Conservation (phyloP, 2,888 invertebrate species). For the Glyphotaelius pellucidus region DNA sequence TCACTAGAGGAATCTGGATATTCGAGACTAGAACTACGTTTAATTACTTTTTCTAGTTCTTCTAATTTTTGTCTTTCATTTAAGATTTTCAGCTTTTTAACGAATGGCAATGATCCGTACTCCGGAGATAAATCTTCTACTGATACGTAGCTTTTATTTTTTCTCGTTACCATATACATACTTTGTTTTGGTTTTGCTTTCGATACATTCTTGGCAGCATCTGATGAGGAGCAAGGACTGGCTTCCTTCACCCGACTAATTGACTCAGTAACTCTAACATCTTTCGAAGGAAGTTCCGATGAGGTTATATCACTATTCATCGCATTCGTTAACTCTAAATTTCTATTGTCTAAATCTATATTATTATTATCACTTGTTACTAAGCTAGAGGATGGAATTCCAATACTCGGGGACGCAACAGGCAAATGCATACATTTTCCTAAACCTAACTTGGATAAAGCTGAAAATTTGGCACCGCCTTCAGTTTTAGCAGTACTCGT, state of each 20-base stretch:
- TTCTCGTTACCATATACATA: conserved; percentile 68
- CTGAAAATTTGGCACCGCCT: conserved; percentile 63
- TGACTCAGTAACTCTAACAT: conserved; percentile 62
- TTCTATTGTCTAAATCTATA: conserved; percentile 65
- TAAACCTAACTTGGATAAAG: conserved; percentile 63
- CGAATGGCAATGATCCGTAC: conserved; percentile 90
- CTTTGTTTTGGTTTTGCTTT: conserved; percentile 42
- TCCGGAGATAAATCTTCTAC: conserved; percentile 92
- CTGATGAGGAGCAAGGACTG: conserved; percentile 48
- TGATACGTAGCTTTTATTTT: conserved; percentile 85
- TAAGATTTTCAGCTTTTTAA: conserved; percentile 91
- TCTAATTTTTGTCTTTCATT: conserved; percentile 92
- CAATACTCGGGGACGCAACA: conserved; percentile 49
- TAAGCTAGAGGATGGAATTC: conserved; percentile 63
- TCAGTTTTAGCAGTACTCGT: conserved; percentile 62
- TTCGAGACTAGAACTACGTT: conserved; percentile 89
- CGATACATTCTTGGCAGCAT: conserved; percentile 8
- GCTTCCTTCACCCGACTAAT: conserved; percentile 56
- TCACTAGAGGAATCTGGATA: conserved; percentile 78
- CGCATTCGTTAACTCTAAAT: conserved; percentile 57
- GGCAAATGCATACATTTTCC: conserved; percentile 55
- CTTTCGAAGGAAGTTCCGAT: conserved; percentile 46
- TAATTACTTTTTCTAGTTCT: conserved; percentile 85
- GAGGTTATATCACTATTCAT: conserved; percentile 45
- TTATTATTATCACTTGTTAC: conserved; percentile 66